phyloP scores from a whole-genome alignment of 2,113 vertebrate genomes.

The Engraulis encrasicolus region DNA sequence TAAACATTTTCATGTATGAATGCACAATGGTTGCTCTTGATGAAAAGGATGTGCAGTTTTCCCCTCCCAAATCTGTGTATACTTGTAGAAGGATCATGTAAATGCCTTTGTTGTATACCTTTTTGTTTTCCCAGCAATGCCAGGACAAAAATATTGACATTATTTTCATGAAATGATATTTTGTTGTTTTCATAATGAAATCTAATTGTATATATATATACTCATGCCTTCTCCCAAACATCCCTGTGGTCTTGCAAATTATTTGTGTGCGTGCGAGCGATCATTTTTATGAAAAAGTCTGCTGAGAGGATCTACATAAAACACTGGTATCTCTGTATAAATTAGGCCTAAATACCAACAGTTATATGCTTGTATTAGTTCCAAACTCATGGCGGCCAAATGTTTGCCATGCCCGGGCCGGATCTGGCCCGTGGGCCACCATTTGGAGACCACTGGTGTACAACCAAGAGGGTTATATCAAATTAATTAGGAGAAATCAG shows the following conservation, averaged over 20 bases:
- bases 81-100: constrained; percentile 49
- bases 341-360: neutral
- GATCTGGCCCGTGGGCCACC: too few species aligned
- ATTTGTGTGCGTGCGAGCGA: too few species aligned
- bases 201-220: too few species aligned
- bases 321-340: too few species aligned
- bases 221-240: constrained; percentile 43
- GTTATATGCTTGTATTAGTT: too few species aligned
- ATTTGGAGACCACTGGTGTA: too few species aligned
- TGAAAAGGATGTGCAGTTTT: constrained; percentile 37
- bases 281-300: too few species aligned
- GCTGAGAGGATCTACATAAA: neutral
- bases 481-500: too few species aligned
- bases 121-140: constrained; percentile 57
- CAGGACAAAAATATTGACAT: constrained; percentile 57
- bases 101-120: constrained; percentile 59
- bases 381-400: too few species aligned
- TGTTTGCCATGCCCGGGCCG: too few species aligned
- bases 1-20: neutral
- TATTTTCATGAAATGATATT: constrained; percentile 53
- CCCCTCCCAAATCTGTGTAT: constrained; percentile 28
- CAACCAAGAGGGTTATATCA: too few species aligned
- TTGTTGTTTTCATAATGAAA: constrained; percentile 62
- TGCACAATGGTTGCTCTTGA: neutral
- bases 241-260: neutral